Evolutionary conservation across 2,113 vertebrate species (phyloP).

Genomic region (Rafetus swinhoei): DNA sequence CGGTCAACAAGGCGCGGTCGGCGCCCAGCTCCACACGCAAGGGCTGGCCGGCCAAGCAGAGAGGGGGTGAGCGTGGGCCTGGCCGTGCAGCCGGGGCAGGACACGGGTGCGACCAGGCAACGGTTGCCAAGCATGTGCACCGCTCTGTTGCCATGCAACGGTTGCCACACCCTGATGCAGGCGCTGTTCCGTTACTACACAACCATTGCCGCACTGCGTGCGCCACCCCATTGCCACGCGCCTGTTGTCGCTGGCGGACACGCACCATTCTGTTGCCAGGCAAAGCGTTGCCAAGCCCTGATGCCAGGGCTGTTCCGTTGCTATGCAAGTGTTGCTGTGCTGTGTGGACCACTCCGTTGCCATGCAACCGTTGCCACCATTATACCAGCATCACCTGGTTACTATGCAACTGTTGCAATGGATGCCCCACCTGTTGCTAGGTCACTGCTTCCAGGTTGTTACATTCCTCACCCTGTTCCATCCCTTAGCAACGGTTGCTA

Average conservation of each 20-base stretch:
- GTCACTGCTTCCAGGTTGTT: too few relatives aligned
- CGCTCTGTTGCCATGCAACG: neutral
- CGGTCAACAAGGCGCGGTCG: neutral
- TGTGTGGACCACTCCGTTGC: neutral
- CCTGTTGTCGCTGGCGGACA: too few relatives aligned
- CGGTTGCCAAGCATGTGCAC: neutral
- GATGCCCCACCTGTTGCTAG: too few relatives aligned
- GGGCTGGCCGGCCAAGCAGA: conserved; percentile 27
- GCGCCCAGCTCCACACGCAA: neutral
- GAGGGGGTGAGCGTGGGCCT: conserved; percentile 34
- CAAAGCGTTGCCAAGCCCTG: neutral
- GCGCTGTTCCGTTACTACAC: too few relatives aligned
- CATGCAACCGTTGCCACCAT: neutral
- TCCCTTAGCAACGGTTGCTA: neutral
- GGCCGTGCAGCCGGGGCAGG: neutral
- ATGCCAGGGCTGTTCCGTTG: too few relatives aligned
- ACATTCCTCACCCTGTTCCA: neutral
- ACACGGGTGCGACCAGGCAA: too few relatives aligned
- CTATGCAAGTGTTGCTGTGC: too few relatives aligned
- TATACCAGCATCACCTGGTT: neutral
- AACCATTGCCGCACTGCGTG: too few relatives aligned
- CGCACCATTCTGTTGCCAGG: neutral
- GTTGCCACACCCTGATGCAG: neutral
- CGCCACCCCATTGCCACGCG: too few relatives aligned
- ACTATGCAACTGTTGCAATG: neutral